Base-by-base conservation (phyloP, 2,888 invertebrate genomes). In the Agrypnus murinus region DNA sequence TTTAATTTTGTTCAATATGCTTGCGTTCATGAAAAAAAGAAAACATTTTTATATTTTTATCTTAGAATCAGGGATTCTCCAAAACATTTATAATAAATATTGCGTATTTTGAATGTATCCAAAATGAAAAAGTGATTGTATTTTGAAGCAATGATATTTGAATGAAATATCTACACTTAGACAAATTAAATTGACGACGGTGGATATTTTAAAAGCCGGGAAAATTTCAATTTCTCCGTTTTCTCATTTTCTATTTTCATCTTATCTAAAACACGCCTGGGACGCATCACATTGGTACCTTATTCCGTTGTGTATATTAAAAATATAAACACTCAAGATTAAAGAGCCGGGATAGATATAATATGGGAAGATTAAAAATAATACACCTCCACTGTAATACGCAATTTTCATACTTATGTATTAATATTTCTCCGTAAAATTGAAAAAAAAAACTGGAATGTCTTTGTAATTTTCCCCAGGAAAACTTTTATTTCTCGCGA, bases 191-290 rank as follows among this genome's bases (percentile, higher is more conserved):
- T 36, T 50, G 55, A 38, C 17, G 19, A 38, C 36, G 25, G 19
- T 36, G 38, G 48, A 32, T 48, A 62, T 62, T 64, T 64, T 53
- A 19, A 38, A 25, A 40, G 40, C 40, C 9, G 38, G 48, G 25
- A 53, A 64, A 48, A 38, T 63, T 53, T 14, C 53, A 64, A 53
- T 64, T 64, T 25, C 31, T 15, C 50, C 36, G n/a, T 25, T 53
- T 50, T 53, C 43, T 64, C 38, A 64, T 64, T 64, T 64, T 53
- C 40, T 36, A 60, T 60, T 19, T 40, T 50, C 50, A 50, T 19
- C 40, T 64, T 40, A 64, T 64, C 53, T 64, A 55, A 53, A 40
- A 53, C 50, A 64, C 64, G 53, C 62, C 17, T 48, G 64, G 64
- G 64, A 55, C 38, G 34, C 62, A 62, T 62, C 36, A 36, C 36